These are phyloP conservation scores for Momotus momota DNA, from an alignment of 2,797 vertebrate genomes.

Conservation along the genomic window DNA sequence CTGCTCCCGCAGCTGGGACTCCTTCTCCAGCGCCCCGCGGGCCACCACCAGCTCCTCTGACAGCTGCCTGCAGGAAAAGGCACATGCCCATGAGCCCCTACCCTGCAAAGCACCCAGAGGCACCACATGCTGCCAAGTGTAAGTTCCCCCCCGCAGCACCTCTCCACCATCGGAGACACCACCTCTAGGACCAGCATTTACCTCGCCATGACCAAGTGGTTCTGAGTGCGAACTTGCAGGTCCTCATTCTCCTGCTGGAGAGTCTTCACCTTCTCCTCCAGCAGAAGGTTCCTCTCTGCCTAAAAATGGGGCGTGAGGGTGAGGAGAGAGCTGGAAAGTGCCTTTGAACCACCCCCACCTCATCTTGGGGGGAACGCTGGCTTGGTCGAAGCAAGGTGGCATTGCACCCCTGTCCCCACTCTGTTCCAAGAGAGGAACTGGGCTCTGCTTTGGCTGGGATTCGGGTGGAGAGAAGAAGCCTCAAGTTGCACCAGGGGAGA, in stretches of 20 bases:
- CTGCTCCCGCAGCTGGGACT: slow-evolving; percentile 77
- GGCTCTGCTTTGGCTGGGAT: background rate
- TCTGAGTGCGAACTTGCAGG: slow-evolving; percentile 84
- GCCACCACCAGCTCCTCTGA: slow-evolving; percentile 85
- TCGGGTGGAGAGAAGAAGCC: background rate
- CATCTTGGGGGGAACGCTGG: background rate
- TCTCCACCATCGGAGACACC: fast-evolving
- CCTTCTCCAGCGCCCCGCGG: slow-evolving; percentile 86
- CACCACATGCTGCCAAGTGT: fast-evolving
- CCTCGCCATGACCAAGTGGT: slow-evolving; percentile 81
- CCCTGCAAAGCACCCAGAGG: fast-evolving
- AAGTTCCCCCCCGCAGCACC: background rate
- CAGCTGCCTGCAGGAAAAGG: slow-evolving; percentile 82
- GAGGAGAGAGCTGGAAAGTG: background rate
- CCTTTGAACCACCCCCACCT: background rate
- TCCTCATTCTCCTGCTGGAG: slow-evolving; percentile 92
- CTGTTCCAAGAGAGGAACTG: fast-evolving
- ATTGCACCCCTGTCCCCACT: fast-evolving
- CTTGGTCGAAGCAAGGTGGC: background rate
- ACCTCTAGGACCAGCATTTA: background rate
- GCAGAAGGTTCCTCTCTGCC: slow-evolving; percentile 85
- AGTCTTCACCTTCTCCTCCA: slow-evolving; percentile 87
- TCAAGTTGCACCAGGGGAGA: background rate
- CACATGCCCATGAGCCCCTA: fast-evolving
- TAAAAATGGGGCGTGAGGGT: slow-evolving; percentile 48